Evolutionary conservation across 2,113 vertebrate genomes (phyloP).

Genomic region (Emydocephalus ijimae): DNA sequence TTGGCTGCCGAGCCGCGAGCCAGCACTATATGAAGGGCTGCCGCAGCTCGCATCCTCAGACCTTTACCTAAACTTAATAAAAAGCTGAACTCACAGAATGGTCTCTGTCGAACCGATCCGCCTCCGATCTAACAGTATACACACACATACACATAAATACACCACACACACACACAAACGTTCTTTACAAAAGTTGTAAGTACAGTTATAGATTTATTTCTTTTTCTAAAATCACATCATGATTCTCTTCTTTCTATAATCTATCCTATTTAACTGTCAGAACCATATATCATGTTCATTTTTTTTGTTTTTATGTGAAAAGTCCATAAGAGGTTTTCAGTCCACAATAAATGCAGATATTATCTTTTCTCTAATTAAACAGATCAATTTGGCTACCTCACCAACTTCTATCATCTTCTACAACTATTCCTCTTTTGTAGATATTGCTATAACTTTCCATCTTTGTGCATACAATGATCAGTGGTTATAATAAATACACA

Average conservation of each 20-base stretch:
- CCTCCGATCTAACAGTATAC: too few relatives aligned
- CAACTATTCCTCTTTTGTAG: neutral
- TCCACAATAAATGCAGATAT: neutral
- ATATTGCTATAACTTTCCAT: neutral
- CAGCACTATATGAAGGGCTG: too few relatives aligned
- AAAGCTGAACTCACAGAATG: too few relatives aligned
- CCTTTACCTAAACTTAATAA: too few relatives aligned
- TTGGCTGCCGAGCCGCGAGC: too few relatives aligned
- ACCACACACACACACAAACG: too few relatives aligned
- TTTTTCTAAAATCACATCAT: neutral
- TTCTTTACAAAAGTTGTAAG: neutral
- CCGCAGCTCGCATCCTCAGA: too few relatives aligned
- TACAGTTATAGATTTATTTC: neutral
- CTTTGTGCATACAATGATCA: neutral
- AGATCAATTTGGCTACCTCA: neutral
- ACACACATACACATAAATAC: too few relatives aligned
- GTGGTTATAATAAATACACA: neutral
- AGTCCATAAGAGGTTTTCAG: neutral
- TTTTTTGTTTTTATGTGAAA: neutral
- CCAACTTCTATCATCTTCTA: neutral
- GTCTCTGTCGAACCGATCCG: too few relatives aligned
- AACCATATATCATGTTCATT: neutral
- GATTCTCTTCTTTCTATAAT: neutral
- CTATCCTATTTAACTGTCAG: neutral
- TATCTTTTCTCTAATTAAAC: neutral